phyloP scores from a whole-genome alignment of 2,797 vertebrate species.

The Chromis chromis region DNA sequence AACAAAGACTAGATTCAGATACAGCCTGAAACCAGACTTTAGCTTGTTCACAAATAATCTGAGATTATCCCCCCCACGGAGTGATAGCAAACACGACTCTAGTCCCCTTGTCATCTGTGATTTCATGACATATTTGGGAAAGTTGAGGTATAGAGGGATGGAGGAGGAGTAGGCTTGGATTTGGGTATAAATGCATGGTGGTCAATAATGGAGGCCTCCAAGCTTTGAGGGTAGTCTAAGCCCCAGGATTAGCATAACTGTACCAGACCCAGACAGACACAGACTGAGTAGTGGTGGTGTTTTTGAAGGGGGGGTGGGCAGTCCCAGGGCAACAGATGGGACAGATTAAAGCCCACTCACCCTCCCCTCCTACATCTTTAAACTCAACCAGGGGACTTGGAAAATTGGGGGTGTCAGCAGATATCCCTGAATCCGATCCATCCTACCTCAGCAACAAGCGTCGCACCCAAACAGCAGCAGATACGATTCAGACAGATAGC shows the following conservation, averaged over 20 bases:
- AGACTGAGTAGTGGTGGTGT: constrained; percentile 63
- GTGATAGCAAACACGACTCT: constrained; percentile 46
- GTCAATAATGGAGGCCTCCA: constrained; percentile 65
- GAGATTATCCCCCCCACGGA: constrained; percentile 53
- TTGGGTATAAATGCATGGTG: constrained; percentile 58
- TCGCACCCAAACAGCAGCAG: constrained; percentile 63
- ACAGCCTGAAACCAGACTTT: constrained; percentile 47
- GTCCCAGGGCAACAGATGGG: constrained; percentile 79
- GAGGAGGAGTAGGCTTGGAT: neutral
- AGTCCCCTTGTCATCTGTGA: constrained; percentile 58
- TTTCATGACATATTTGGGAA: constrained; percentile 73
- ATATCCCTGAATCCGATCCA: constrained; percentile 53
- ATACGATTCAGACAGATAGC: constrained; percentile 23
- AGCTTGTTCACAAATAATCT: constrained; percentile 70
- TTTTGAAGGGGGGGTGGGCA: constrained; percentile 20
- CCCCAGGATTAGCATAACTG: constrained; percentile 80
- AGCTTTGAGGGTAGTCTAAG: constrained; percentile 66
- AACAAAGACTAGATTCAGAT: constrained; percentile 42
- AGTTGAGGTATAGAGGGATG: constrained; percentile 58
- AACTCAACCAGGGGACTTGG: constrained; percentile 62
- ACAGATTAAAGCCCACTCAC: constrained; percentile 72
- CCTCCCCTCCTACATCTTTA: constrained; percentile 55
- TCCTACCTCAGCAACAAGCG: constrained; percentile 65
- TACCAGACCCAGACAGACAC: constrained; percentile 82
- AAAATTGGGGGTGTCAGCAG: constrained; percentile 74